Percentiles rank a stretch among this genome's conserved stretches.
Conservation (phyloP, 2,797 vertebrate species). For the Melanotaenia boesemani region DNA sequence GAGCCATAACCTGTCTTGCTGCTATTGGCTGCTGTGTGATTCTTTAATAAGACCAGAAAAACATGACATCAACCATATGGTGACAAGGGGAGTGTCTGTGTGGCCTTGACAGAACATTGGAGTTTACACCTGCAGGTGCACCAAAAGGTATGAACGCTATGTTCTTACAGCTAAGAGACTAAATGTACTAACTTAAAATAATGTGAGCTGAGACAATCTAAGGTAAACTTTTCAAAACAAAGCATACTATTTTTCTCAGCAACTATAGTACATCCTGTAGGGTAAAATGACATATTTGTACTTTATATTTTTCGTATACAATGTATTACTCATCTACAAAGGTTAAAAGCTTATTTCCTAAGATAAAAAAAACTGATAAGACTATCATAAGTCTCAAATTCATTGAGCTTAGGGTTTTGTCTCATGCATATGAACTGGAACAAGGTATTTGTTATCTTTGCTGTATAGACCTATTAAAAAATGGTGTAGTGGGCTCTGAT, state of each 20-base stretch:
- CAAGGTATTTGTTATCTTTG: background rate
- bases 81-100: conserved; percentile 43
- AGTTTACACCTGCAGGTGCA: conserved; percentile 43
- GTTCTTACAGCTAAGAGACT: conserved; percentile 38
- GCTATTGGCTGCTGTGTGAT: conserved; percentile 76
- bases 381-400: background rate
- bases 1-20: conserved; percentile 72
- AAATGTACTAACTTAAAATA: background rate
- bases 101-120: conserved; percentile 40
- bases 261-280: background rate
- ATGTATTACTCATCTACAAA: too few species aligned
- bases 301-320: background rate
- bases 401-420: background rate
- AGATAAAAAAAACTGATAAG: background rate
- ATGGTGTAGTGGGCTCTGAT: too few species aligned
- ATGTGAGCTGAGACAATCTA: conserved; percentile 9
- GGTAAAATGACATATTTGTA: background rate
- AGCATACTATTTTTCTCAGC: conserved; percentile 1
- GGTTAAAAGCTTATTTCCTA: too few species aligned
- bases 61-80: conserved; percentile 62
- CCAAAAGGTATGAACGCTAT: conserved; percentile 33
- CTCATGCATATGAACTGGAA: background rate
- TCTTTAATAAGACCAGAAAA: conserved; percentile 48
- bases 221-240: conserved; percentile 20
- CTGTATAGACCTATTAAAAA: background rate